Evolutionary conservation across 92 coral and sea anemone genomes (phyloP).

Genomic region (Epizoanthus rinbou): DNA sequence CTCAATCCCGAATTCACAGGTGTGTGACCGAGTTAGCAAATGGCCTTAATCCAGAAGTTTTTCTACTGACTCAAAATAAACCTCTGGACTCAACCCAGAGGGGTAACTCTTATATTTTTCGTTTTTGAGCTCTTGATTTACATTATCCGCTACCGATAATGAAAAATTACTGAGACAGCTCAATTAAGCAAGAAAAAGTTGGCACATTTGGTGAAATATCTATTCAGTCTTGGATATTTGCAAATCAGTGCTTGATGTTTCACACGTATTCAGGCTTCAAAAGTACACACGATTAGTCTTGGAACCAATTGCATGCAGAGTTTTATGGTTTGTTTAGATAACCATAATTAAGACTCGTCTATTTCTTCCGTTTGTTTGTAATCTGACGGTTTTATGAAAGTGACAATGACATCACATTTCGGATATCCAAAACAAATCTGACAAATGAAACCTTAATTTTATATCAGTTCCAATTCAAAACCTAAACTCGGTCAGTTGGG

Average conservation of each 20-base stretch:
- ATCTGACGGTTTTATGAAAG: slow-evolving; percentile 42
- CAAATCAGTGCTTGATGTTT: slow-evolving; percentile 3
- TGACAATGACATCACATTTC: slow-evolving; percentile 37
- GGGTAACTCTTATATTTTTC: too few relatives aligned
- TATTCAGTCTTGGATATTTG: neutral
- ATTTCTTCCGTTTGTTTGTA: slow-evolving; percentile 56
- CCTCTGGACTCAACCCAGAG: too few relatives aligned
- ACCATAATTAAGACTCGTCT: slow-evolving; percentile 63
- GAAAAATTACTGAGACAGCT: too few relatives aligned
- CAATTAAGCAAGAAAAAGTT: too few relatives aligned
- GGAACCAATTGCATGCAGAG: slow-evolving; percentile 20
- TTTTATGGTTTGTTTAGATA: slow-evolving; percentile 63
- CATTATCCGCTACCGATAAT: too few relatives aligned
- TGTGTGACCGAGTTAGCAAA: too few relatives aligned
- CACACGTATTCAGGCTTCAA: slow-evolving; percentile 11
- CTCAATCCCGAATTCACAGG: too few relatives aligned
- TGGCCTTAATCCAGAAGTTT: too few relatives aligned
- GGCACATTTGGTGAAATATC: too few relatives aligned
- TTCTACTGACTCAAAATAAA: too few relatives aligned
- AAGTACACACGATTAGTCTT: slow-evolving; percentile 17
- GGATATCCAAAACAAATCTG: slow-evolving; percentile 21
- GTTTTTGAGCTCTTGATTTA: too few relatives aligned
- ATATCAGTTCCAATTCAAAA: neutral
- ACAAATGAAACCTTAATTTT: neutral
- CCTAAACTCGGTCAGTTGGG: slow-evolving; percentile 4